phyloP scores from a whole-genome alignment of 2,113 vertebrate genomes.

The Semicossyphus pulcher region DNA sequence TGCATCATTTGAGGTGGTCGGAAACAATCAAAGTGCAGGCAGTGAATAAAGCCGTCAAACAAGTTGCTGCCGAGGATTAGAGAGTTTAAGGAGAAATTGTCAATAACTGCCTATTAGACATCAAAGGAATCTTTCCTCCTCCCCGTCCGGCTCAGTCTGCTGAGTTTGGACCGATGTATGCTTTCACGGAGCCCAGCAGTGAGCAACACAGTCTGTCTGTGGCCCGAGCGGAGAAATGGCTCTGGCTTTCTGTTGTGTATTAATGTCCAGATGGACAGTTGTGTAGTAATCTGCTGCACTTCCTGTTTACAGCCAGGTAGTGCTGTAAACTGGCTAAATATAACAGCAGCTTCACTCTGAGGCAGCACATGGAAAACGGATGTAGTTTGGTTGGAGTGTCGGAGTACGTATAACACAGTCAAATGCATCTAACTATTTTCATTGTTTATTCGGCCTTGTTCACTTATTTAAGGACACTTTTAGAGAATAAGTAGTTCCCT shows the following conservation, averaged over 20 bases:
- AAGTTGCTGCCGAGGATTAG: slow-evolving; percentile 37
- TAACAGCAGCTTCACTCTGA: slow-evolving; percentile 29
- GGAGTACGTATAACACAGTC: no score
- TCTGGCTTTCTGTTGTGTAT: slow-evolving; percentile 64
- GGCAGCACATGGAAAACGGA: neutral
- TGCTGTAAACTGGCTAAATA: slow-evolving; percentile 51
- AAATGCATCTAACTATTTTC: no score
- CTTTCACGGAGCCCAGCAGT: slow-evolving; percentile 40
- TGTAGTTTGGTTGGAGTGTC: no score
- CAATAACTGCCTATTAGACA: slow-evolving; percentile 49
- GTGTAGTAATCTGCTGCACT: slow-evolving; percentile 65
- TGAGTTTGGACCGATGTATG: slow-evolving; percentile 44
- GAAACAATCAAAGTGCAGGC: slow-evolving; percentile 43
- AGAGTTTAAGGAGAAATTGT: slow-evolving; percentile 35
- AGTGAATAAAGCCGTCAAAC: slow-evolving; percentile 45
- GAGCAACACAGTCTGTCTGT: slow-evolving; percentile 60
- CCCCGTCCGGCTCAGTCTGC: slow-evolving; percentile 15
- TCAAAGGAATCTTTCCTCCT: slow-evolving; percentile 50
- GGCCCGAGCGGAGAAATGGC: slow-evolving; percentile 38
- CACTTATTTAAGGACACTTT: no score
- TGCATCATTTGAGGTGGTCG: slow-evolving; percentile 60
- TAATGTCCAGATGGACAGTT: slow-evolving; percentile 78
- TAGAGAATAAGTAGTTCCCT: no score
- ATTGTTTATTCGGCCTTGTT: no score
- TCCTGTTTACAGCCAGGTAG: slow-evolving; percentile 70